Conservation (phyloP, 2,113 vertebrate genomes). For the Indicator indicator region DNA sequence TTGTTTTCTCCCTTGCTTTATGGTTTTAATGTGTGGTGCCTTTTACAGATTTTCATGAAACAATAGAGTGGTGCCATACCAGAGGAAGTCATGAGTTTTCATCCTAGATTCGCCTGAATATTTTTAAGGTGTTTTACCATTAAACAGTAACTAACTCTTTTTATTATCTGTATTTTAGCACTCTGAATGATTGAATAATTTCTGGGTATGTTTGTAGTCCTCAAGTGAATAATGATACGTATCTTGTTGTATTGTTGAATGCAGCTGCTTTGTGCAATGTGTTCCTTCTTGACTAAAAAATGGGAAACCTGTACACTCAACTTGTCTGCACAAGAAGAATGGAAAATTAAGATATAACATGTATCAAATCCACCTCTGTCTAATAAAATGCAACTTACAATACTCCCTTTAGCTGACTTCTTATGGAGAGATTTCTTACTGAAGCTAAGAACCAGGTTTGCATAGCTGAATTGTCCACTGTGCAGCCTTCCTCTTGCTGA, state of each 20-base stretch:
- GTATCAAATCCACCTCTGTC: conserved; percentile 50
- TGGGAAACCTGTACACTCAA: conserved; percentile 36
- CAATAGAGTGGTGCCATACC: conserved; percentile 63
- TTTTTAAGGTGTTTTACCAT: conserved; percentile 73
- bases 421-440: background rate
- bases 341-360: conserved; percentile 33
- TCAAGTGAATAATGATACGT: conserved; percentile 43
- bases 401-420: background rate
- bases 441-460: background rate
- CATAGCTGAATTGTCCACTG: background rate
- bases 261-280: conserved; percentile 56
- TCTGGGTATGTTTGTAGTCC: conserved; percentile 53
- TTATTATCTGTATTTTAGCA: conserved; percentile 69
- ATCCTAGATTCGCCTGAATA: conserved; percentile 62
- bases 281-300: conserved; percentile 44
- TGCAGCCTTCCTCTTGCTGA: background rate
- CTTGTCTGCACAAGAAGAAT: conserved; percentile 24
- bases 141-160: conserved; percentile 67
- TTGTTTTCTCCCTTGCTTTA: conserved; percentile 74
- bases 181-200: conserved; percentile 50
- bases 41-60: conserved; percentile 81
- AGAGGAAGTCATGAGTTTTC: conserved; percentile 62
- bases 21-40: conserved; percentile 89
- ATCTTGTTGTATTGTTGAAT: conserved; percentile 55
- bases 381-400: conserved; percentile 64